These are phyloP conservation scores for Ceryle rudis DNA, from an alignment of 2,797 vertebrate species.

Conservation along the genomic window DNA sequence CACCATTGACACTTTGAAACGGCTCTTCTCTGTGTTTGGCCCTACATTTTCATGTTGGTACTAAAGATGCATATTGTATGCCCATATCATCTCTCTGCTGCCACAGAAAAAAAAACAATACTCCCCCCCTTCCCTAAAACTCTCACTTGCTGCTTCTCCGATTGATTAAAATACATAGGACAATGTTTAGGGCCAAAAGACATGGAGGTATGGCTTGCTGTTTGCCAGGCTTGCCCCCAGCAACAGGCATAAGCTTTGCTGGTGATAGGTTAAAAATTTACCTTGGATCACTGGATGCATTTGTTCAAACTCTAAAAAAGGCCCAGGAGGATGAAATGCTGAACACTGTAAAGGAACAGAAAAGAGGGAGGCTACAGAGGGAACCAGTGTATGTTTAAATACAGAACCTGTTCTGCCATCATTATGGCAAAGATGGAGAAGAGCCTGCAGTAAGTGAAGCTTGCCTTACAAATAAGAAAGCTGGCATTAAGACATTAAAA, in stretches of 20 bases:
- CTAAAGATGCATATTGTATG: not conserved
- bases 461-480: not conserved
- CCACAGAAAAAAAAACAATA: not conserved
- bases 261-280: not conserved
- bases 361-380: not conserved
- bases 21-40: not conserved
- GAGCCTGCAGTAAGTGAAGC: not conserved
- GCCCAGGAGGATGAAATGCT: not conserved
- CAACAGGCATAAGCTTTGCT: not conserved
- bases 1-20: not conserved
- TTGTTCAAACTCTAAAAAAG: not conserved
- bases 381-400: not conserved
- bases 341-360: not conserved
- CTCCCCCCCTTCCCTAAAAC: not conserved
- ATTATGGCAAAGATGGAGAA: not conserved
- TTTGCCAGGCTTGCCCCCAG: not conserved
- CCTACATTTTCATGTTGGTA: not conserved
- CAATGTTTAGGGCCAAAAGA: not conserved
- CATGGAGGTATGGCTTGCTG: not conserved
- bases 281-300: not conserved
- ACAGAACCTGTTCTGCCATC: not conserved
- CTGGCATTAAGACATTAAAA: not conserved
- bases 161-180: not conserved
- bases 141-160: not conserved
- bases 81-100: not conserved